Base-by-base conservation (phyloP, 2,113 vertebrate genomes). In the Stercorarius parasiticus region DNA sequence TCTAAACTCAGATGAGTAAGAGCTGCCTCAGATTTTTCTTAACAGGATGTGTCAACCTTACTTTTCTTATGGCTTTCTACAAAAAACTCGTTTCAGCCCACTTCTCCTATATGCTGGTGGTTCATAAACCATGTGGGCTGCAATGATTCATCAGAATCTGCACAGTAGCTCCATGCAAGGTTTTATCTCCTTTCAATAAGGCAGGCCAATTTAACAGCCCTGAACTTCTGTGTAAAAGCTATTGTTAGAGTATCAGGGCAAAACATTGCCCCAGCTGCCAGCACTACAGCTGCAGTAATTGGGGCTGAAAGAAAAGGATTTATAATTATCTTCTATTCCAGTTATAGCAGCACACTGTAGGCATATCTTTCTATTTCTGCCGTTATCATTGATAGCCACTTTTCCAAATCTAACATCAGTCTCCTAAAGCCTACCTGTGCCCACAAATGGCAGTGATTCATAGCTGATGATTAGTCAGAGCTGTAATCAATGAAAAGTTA, bases 121-220 rank as follows among this genome's bases (percentile, higher is more conserved):
- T 82, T 84, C 25, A 61, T 74, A 82, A 96, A 67, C 34, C 9
- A 36, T 45, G 69, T 88, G 47, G 72, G 80, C 47, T 83, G 65
- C 69, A 78, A 9, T 72, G 94, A 94, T 67, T 95, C 73, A 94
- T 81, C 70, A 79, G 34, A 84, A 96, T 91, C 92, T 92, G 62
- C 83, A 61, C 34, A 81, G 38, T 18, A 72, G 61, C 21, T 95
- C 18, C 50, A 38, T 76, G 40, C 36, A 65, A 94, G 27, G 30
- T 66, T 92, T 86, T 61, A 27, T 40, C 56, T 79, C 38, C 36
- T 81, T 67, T 67, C 40, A 84, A 5, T 32, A 56, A 81, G 42
- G 29, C 38, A 81, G 32, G 22, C 10, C 20, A 91, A 9, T 10
- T 69, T 74, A 92, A 74, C 25, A 93, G 45, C 86, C 52, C 45